Evolutionary conservation across 2,113 vertebrate genomes (phyloP), one percentile per base, ranked within the genome.

Genomic region (Mirounga angustirostris): DNA sequence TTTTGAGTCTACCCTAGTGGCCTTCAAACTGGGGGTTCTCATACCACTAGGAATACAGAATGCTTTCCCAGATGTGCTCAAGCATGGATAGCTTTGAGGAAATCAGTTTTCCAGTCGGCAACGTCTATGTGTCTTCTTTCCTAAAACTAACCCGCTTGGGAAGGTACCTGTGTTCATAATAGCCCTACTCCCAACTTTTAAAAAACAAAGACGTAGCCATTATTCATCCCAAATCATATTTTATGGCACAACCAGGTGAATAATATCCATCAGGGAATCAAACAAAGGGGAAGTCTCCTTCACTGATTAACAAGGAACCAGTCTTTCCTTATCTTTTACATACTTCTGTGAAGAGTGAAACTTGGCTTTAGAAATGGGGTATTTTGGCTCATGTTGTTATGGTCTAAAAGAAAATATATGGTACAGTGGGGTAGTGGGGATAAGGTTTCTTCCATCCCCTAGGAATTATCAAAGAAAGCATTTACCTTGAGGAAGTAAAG

Each of bases 381-480:
- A 65, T 67, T 86, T 95, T 69, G 81, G 33, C 36, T 94, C 40
- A 80, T 73, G 28, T 43, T 82, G 36, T 92, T 74, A 85, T 13
- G 40, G 1, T 87, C 79, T 58, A 22, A 96, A 96, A 84, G 91
- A 86, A 84, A 96, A 81, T 74, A 46, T 24, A 54, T 13, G 26
- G 22, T 91, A 46, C 9, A 33, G 19, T n/a, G 4, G 22, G 3
- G n/a, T 90, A 74, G 18, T 24, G 21, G 43, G 28, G 78, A 83
- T 73, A 90, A 86, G 22, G 30, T 18, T 36, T 69, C 67, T 95
- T 76, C 22, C 50, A 73, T 94, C 7, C 16, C 2, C 40, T 90
- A 80, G 92, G 50, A 96, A 96, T 79, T 81, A 83, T 67, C 43
- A 54, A 91, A 81, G 79, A 90, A 89, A 65, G 16, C 65, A 87